phyloP scores from a whole-genome alignment of 2,888 invertebrate genomes.

The Lepeophtheirus nordmannii region DNA sequence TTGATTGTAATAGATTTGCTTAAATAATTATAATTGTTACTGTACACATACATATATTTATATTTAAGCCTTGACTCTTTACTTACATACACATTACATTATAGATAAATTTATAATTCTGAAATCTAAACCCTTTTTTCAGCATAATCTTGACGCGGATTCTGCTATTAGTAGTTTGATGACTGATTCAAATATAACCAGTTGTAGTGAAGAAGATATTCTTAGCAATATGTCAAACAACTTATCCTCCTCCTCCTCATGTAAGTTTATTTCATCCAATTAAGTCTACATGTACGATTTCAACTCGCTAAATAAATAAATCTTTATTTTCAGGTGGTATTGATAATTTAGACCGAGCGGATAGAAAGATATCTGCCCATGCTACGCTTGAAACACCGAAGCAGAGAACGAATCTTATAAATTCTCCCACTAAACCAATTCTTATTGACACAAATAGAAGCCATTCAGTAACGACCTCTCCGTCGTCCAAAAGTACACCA shows the following conservation, averaged over 20 bases:
- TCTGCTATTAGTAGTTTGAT: neutral
- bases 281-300: neutral
- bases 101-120: no score
- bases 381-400: conserved; percentile 22
- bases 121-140: no score
- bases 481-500: neutral
- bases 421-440: neutral
- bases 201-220: conserved; percentile 26
- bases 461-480: neutral
- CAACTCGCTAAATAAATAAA: neutral
- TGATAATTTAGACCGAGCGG: conserved; percentile 9
- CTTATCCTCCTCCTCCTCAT: conserved; percentile 24
- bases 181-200: conserved; percentile 21
- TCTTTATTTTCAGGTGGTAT: neutral
- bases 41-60: no score
- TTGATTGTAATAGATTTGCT: no score
- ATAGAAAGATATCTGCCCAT: conserved; percentile 24
- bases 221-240: conserved; percentile 15
- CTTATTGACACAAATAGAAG: neutral
- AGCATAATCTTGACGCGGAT: neutral
- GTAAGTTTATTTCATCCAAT: conserved; percentile 22
- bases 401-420: neutral
- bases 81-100: no score
- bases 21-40: no score
- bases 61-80: no score